Base-by-base conservation (phyloP, 2,888 invertebrate genomes). In the Perithous albicinctus region DNA sequence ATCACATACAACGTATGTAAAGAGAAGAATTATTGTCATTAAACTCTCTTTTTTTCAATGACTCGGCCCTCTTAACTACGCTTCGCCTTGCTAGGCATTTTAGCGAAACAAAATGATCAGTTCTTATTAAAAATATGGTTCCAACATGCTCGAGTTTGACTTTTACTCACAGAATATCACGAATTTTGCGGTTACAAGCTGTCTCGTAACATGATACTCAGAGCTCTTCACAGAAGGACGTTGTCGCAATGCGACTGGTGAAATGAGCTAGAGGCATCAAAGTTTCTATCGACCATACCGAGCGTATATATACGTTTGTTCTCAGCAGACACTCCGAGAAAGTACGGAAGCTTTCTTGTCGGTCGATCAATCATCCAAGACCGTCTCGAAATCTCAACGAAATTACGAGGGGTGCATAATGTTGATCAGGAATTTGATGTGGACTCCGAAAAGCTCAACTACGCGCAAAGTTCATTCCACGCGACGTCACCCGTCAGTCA, bases 401-500 rank as follows among this genome's bases (percentile, higher is more conserved):
- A 63, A 61, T 77, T 69, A 61, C 12, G 41, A 32, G 10, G 29
- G 29, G 46, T n/a, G 12, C 8, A 51, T 12, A 51, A n/a, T 20
- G 29, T 32, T 6, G n/a, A 15, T 46, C 23, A 15, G 15, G 12
- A 43, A 46, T 26, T 41, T 66, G 29, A 48, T 26, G 43, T 43
- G 43, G 18, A 61, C 35, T n/a, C 26, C 35, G 32, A 46, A n/a
- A n/a, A 35, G 18, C 41, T 51, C 46, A 46, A 43, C 23, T 46
- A 18, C 10, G 46, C 35, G 46, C 35, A 51, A 72, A 72, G 67
- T 67, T 73, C 43, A 41, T 61, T 61, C 77, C 80, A 80, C 76
- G 75, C 69, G 63, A 80, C 69, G 79, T 80, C 75, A 80, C 18
- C 18, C 61, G 69, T 67, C 77, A 77, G 12, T 54, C 32, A 46